A percentile compares a stretch with the other conserved stretches of the same genome.
Evolutionary conservation across 2,797 vertebrate species (phyloP).

Genomic region (Pangasius djambal): DNA sequence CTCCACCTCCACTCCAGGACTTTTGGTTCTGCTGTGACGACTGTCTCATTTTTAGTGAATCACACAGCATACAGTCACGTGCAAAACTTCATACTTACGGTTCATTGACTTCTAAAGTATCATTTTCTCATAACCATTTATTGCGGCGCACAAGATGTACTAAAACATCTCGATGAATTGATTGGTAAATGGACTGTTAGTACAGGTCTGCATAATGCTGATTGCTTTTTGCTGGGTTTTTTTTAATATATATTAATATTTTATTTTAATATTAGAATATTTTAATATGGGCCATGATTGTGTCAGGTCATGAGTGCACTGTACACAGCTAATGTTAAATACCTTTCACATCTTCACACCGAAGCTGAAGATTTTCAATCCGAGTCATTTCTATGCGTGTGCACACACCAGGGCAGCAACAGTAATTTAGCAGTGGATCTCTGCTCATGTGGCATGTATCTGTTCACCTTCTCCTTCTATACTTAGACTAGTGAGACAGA

Average conservation of each 20-base stretch:
- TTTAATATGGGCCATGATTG: background rate
- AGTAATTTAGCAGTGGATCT: background rate
- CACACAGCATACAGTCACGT: background rate
- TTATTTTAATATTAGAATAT: background rate
- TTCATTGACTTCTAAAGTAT: background rate
- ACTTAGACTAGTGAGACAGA: constrained; percentile 6
- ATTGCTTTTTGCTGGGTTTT: background rate
- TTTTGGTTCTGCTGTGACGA: background rate
- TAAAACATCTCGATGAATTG: background rate
- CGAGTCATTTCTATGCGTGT: constrained; percentile 9
- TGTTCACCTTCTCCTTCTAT: constrained; percentile 36
- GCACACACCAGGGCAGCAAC: constrained; percentile 11
- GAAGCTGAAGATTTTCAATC: background rate
- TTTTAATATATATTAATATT: background rate
- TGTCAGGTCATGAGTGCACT: background rate
- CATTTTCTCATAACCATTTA: background rate
- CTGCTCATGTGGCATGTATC: background rate
- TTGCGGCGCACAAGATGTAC: background rate
- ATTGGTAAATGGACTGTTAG: background rate
- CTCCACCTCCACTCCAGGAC: too few relatives aligned
- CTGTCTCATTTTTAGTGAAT: background rate
- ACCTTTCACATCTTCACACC: background rate
- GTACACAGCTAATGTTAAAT: background rate
- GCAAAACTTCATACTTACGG: background rate
- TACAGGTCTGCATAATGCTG: background rate